A percentile compares a stretch with the other conserved stretches of the same genome.
Evolutionary conservation across 2,888 invertebrate genomes (phyloP).

Genomic region (Meliscaeva auricollis): DNA sequence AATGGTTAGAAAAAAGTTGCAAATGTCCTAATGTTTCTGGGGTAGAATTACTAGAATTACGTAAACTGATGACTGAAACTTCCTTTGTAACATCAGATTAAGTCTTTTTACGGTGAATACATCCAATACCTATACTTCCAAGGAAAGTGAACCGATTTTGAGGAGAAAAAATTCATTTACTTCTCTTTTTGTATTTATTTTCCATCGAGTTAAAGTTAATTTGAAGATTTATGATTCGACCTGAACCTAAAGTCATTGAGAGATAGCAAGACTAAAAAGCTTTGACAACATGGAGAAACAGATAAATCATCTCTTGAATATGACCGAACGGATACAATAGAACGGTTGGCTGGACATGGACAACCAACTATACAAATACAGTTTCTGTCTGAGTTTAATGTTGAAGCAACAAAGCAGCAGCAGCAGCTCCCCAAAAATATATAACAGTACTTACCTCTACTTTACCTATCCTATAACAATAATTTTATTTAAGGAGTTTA

Average conservation of each 20-base stretch:
- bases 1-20: background rate
- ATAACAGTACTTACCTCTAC: constrained; percentile 12
- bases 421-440: constrained; percentile 14
- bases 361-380: too few relatives aligned
- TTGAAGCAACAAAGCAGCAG: background rate
- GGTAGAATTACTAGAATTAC: constrained; percentile 47
- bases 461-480: background rate
- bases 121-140: constrained; percentile 26
- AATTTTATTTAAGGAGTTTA: constrained; percentile 56
- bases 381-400: too few relatives aligned
- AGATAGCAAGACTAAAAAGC: constrained; percentile 34
- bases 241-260: constrained; percentile 48
- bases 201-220: constrained; percentile 66
- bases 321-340: constrained; percentile 68
- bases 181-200: constrained; percentile 15
- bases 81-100: constrained; percentile 11
- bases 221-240: constrained; percentile 70
- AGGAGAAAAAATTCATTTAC: constrained; percentile 24
- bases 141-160: constrained; percentile 31
- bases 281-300: constrained; percentile 67
- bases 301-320: constrained; percentile 68
- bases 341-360: constrained; percentile 58
- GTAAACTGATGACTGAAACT: constrained; percentile 8
- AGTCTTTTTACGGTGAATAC: background rate
- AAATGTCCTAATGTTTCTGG: background rate